A percentile compares a stretch with the other conserved stretches of the same genome.
Conservation (phyloP, 2,797 vertebrate genomes). For the Siniperca scherzeri region DNA sequence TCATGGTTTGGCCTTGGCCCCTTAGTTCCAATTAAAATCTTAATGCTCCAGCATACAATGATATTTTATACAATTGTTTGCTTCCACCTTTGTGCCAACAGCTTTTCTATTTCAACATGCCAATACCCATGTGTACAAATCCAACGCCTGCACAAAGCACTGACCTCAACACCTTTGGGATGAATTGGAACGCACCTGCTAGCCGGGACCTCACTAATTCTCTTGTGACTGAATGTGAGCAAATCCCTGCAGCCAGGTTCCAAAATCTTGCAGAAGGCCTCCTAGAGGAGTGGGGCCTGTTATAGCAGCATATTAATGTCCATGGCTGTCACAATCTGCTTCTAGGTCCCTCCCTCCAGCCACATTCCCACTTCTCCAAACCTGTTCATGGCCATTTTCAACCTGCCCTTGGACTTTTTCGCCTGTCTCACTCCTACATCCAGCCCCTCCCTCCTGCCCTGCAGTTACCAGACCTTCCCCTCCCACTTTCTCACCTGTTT, state of each 20-base stretch:
- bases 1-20: not conserved
- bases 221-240: slow-evolving; percentile 11
- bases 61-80: not conserved
- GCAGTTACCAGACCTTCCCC: not conserved
- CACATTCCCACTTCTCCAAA: too few species aligned
- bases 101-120: not conserved
- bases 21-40: not conserved
- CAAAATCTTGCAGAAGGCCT: slow-evolving; percentile 6
- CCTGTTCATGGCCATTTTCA: not conserved
- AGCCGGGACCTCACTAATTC: slow-evolving; percentile 18
- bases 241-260: slow-evolving; percentile 3
- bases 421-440: not conserved
- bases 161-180: not conserved
- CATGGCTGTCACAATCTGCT: not conserved
- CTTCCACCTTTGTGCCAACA: not conserved
- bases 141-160: not conserved
- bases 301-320: not conserved
- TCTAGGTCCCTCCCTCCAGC: too few species aligned
- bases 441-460: not conserved
- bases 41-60: not conserved
- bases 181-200: not conserved
- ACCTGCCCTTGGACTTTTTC: not conserved
- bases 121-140: not conserved
- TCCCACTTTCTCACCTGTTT: not conserved
- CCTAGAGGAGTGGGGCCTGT: not conserved